These are phyloP conservation scores for Sandelia bainsii DNA, from an alignment of 2,797 vertebrate species.

Conservation along the genomic window DNA sequence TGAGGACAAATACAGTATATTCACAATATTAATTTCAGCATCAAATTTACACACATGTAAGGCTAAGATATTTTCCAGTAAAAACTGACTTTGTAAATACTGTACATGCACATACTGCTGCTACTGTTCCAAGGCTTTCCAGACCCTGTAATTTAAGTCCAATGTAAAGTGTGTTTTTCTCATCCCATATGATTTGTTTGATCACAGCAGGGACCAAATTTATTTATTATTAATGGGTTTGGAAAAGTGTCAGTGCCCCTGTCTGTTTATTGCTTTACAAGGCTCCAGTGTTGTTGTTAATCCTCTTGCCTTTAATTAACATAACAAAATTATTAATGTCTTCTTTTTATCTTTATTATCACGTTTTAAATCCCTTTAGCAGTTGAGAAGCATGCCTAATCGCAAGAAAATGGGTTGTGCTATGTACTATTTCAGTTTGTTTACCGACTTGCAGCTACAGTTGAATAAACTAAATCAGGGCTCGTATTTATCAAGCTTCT, in stretches of 20 bases:
- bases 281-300: slow-evolving; percentile 77
- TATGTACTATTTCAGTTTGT: slow-evolving; percentile 76
- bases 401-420: slow-evolving; percentile 74
- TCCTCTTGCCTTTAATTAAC: slow-evolving; percentile 87
- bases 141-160: slow-evolving; percentile 13
- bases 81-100: too few relatives aligned
- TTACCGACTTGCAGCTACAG: slow-evolving; percentile 70
- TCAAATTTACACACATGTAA: too few relatives aligned
- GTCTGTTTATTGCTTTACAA: slow-evolving; percentile 75
- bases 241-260: slow-evolving; percentile 69
- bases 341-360: slow-evolving; percentile 85
- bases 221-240: slow-evolving; percentile 70
- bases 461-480: slow-evolving; percentile 71
- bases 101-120: background rate
- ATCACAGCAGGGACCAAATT: slow-evolving; percentile 64
- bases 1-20: background rate
- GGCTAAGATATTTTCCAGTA: too few relatives aligned
- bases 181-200: slow-evolving; percentile 66
- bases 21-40: background rate
- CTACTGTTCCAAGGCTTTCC: background rate
- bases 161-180: slow-evolving; percentile 29
- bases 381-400: slow-evolving; percentile 81
- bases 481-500: slow-evolving; percentile 26
- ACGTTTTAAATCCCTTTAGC: slow-evolving; percentile 83
- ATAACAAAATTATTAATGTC: slow-evolving; percentile 84